Conservation (phyloP, 2,888 invertebrate genomes). For the Chouioia cunea region DNA sequence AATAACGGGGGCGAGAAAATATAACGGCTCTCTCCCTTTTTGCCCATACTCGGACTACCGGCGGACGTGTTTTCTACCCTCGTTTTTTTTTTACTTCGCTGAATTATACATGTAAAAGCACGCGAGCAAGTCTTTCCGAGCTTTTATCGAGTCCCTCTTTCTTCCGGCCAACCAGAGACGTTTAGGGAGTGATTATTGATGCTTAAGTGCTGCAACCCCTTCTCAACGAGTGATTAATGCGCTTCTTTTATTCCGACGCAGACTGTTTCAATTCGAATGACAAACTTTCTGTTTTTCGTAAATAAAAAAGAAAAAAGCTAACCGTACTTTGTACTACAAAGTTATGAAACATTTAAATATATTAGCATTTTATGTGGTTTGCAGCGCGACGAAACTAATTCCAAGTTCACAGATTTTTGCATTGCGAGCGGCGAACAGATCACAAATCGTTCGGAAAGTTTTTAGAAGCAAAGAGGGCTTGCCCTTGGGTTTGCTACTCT, state of each 20-base stretch:
- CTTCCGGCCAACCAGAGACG: not conserved
- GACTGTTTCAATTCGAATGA: not conserved
- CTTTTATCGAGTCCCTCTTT: conserved; percentile 16
- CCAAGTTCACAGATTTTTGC: conserved; percentile 42
- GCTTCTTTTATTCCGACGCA: not conserved
- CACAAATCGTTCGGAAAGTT: conserved; percentile 48
- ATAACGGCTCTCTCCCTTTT: conserved; percentile 33
- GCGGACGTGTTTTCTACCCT: conserved; percentile 33
- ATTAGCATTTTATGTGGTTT: conserved; percentile 30
- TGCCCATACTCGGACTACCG: conserved; percentile 21
- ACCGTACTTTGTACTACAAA: conserved; percentile 11
- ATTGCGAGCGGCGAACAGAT: conserved; percentile 43
- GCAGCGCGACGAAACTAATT: conserved; percentile 42
- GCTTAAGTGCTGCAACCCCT: not conserved
- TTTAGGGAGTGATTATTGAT: conserved; percentile 11
- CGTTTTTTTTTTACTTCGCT: conserved; percentile 19
- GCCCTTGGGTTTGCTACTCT: conserved; percentile 20
- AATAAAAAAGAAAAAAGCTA: conserved; percentile 9
- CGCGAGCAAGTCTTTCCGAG: conserved; percentile 6
- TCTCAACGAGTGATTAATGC: not conserved
- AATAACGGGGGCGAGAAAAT: conserved; percentile 54
- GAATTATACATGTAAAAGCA: conserved; percentile 45
- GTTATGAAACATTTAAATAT: conserved; percentile 29
- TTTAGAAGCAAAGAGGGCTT: conserved; percentile 44
- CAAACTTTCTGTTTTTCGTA: too few relatives aligned